Evolutionary conservation across 2,113 vertebrate species (phyloP).

Genomic region (Nyctibius bracteatus): DNA sequence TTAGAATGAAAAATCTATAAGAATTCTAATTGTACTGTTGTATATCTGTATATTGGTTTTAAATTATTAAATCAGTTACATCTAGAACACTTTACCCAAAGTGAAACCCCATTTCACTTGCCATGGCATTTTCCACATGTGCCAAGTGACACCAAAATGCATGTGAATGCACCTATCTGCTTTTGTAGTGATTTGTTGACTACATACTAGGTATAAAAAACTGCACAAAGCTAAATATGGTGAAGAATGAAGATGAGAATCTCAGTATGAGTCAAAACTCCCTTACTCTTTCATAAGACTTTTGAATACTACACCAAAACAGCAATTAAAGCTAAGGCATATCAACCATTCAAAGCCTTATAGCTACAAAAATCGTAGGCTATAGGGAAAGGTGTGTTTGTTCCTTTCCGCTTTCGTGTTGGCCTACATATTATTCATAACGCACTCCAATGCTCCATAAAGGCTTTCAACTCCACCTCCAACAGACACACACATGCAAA

Average conservation of each 20-base stretch:
- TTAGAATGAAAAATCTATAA: not conserved
- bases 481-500: not conserved
- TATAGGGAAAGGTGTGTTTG: rapidly evolving
- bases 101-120: too few relatives aligned
- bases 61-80: not conserved
- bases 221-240: not conserved
- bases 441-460: not conserved
- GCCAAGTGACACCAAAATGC: not conserved
- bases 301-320: not conserved
- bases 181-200: not conserved
- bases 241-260: not conserved
- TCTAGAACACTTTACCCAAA: not conserved
- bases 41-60: not conserved
- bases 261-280: not conserved
- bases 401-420: not conserved
- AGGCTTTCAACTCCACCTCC: not conserved
- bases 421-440: not conserved
- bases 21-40: not conserved
- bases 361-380: not conserved
- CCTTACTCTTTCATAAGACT: not conserved
- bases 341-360: not conserved
- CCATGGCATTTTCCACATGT: not conserved
- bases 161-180: rapidly evolving
- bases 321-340: not conserved
- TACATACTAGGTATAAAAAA: not conserved